These are phyloP conservation scores for Limnothrissa miodon DNA, from an alignment of 2,113 vertebrate species.

Conservation along the genomic window DNA sequence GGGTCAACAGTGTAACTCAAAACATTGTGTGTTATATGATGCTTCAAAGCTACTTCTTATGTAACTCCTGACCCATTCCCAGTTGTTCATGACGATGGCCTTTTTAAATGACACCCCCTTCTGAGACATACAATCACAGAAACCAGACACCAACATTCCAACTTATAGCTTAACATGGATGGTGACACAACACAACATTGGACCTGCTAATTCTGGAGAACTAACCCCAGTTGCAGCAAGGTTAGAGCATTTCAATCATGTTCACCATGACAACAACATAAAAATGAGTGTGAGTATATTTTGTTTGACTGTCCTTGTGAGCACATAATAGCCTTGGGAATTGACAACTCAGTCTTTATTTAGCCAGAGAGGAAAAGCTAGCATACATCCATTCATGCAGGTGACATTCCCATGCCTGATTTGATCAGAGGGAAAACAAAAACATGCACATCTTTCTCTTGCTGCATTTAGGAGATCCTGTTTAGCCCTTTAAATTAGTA, in stretches of 20 bases:
- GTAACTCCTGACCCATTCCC: neutral
- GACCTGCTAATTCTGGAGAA: neutral
- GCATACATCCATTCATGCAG: conserved; percentile 2
- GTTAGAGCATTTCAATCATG: neutral
- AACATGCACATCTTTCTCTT: neutral
- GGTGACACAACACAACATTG: neutral
- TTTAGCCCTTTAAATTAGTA: neutral
- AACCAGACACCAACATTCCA: conserved; percentile 9
- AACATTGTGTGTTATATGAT: neutral
- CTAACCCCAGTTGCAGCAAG: neutral
- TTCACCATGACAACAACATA: neutral
- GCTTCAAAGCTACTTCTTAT: neutral
- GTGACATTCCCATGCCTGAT: neutral
- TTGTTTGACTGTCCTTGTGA: neutral
- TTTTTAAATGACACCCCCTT: neutral
- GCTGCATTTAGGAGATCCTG: neutral
- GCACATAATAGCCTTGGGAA: neutral
- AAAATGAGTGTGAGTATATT: neutral
- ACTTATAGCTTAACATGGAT: neutral
- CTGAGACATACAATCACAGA: neutral
- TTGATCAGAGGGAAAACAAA: neutral
- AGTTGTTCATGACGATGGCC: neutral
- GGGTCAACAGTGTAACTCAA: neutral
- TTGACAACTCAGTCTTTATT: neutral
- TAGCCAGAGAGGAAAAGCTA: conserved; percentile 1